A percentile compares a stretch with the other conserved stretches of the same genome.
These are phyloP conservation scores for Notolabrus celidotus DNA, from an alignment of 2,797 vertebrate genomes.

Conservation along the genomic window DNA sequence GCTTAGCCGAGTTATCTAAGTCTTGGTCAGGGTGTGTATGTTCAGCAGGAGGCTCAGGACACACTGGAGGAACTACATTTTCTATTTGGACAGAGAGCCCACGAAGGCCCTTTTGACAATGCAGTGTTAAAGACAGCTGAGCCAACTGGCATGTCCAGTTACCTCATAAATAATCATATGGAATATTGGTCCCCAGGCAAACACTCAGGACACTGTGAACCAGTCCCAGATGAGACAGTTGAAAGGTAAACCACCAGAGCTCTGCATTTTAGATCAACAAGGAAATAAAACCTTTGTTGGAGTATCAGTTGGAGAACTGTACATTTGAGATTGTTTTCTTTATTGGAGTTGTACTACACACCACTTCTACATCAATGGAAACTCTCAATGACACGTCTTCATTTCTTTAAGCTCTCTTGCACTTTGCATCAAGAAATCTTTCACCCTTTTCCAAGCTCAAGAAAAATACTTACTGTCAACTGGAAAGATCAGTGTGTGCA, in stretches of 20 bases:
- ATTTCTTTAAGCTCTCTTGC: neutral
- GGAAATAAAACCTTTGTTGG: constrained; percentile 2
- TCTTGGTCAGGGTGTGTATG: neutral
- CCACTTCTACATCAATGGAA: neutral
- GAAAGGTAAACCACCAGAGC: too few species aligned
- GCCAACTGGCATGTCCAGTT: too few species aligned
- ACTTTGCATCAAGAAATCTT: neutral
- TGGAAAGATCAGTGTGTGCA: constrained; percentile 20
- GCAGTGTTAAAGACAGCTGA: neutral
- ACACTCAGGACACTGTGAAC: too few species aligned
- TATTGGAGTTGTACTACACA: neutral
- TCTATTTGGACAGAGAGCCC: neutral
- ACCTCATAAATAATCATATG: neutral
- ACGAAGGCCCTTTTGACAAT: constrained; percentile 1
- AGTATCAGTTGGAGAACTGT: neutral
- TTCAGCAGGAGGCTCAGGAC: constrained; percentile 8
- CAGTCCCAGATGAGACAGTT: too few species aligned
- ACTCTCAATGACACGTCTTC: constrained; percentile 17
- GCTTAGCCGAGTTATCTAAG: too few species aligned
- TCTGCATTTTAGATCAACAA: too few species aligned
- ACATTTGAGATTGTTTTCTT: neutral
- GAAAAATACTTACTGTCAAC: constrained; percentile 19
- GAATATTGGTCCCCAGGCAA: too few species aligned
- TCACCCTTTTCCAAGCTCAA: constrained; percentile 14
- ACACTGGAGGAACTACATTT: neutral